Evolutionary conservation across 1,140 invertebrate genomes (phyloP).

Genomic region (Apis florea): DNA sequence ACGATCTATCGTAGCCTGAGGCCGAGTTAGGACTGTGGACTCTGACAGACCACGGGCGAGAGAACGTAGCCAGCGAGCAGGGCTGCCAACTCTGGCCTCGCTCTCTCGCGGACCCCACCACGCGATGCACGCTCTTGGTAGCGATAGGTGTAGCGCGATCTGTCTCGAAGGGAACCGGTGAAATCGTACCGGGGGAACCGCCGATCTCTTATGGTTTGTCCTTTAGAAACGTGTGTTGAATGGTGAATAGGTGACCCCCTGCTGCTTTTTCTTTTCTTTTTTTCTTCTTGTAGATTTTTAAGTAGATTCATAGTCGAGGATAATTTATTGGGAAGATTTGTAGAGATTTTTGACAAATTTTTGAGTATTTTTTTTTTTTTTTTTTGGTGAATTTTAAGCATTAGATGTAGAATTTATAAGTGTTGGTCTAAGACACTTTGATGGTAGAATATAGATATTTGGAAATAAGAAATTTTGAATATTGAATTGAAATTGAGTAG

Average conservation of each 20-base stretch:
- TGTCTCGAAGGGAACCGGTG: conserved; percentile 49
- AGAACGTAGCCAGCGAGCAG: conserved; percentile 67
- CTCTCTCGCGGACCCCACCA: conserved; percentile 48
- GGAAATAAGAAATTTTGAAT: too few species aligned
- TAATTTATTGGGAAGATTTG: too few species aligned
- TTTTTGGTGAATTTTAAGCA: too few species aligned
- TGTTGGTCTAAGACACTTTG: too few species aligned
- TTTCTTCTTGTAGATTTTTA: too few species aligned
- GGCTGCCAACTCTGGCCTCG: conserved; percentile 54
- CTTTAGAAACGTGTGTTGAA: not conserved
- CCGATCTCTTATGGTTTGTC: not conserved
- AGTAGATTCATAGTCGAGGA: too few species aligned
- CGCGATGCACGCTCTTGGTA: conserved; percentile 54
- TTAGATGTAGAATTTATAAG: too few species aligned
- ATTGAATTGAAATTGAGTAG: too few species aligned
- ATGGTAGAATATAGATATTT: too few species aligned
- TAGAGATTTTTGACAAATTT: too few species aligned
- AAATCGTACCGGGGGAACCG: conserved; percentile 45
- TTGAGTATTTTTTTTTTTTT: too few species aligned
- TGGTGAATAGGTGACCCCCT: too few species aligned
- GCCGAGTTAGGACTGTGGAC: conserved; percentile 79
- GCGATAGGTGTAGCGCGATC: conserved; percentile 51
- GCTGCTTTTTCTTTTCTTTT: not conserved
- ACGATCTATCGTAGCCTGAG: conserved; percentile 78
- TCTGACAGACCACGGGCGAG: conserved; percentile 66